Evolutionary conservation across 2,113 vertebrate species (phyloP).

Genomic region (Ochotona curzoniae): DNA sequence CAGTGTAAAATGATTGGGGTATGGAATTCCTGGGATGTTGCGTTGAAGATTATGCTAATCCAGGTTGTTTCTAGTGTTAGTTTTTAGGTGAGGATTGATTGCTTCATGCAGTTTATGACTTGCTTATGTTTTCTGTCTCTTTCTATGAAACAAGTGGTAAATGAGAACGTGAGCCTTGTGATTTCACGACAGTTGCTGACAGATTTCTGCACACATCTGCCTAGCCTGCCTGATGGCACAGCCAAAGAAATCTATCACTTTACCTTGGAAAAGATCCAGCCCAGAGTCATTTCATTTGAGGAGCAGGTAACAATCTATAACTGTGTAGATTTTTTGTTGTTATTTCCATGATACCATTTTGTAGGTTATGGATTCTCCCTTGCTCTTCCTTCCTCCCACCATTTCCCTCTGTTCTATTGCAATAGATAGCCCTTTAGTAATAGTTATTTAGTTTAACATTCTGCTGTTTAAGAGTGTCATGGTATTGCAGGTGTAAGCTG

Average conservation of each 20-base stretch:
- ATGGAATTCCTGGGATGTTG: slow-evolving; percentile 14
- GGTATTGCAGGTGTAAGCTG: no score
- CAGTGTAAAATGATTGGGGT: not conserved
- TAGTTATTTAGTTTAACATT: no score
- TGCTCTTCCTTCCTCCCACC: no score
- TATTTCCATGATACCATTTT: no score
- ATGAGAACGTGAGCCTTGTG: slow-evolving; percentile 98
- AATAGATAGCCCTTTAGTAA: no score
- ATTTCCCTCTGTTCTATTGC: no score
- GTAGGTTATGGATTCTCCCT: no score
- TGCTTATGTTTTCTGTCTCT: slow-evolving; percentile 63
- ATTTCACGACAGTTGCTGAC: slow-evolving; percentile 98
- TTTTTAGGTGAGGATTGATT: slow-evolving; percentile 59
- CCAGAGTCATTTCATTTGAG: slow-evolving; percentile 98
- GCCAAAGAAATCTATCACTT: slow-evolving; percentile 98
- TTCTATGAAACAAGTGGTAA: slow-evolving; percentile 92
- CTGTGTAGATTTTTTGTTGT: no score
- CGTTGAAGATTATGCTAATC: slow-evolving; percentile 10
- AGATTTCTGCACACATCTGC: slow-evolving; percentile 97
- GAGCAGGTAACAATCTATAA: slow-evolving; percentile 91
- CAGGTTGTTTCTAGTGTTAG: slow-evolving; percentile 33
- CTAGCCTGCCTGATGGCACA: slow-evolving; percentile 94
- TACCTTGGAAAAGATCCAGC: slow-evolving; percentile 98
- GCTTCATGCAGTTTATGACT: slow-evolving; percentile 37
- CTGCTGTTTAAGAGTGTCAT: no score